Percentiles rank a stretch among this genome's conserved stretches.
Evolutionary conservation across 2,888 invertebrate genomes (phyloP).

Genomic region (Xestia rhomboidea): DNA sequence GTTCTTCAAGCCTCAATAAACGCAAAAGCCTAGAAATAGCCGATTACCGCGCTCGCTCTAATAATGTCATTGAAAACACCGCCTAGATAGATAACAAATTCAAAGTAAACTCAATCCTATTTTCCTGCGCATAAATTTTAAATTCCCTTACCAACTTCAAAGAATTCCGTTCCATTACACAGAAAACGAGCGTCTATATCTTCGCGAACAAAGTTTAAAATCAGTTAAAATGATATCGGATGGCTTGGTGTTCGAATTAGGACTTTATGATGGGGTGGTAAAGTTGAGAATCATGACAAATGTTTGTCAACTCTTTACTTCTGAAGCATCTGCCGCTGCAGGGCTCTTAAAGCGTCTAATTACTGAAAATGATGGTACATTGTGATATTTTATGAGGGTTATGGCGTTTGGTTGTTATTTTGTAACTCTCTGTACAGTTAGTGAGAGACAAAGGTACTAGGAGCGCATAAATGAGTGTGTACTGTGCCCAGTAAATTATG

Average conservation of each 20-base stretch:
- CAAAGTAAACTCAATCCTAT: constrained; percentile 60
- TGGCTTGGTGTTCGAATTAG: constrained; percentile 40
- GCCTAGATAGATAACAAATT: constrained; percentile 47
- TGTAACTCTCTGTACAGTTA: not conserved
- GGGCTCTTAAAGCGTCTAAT: constrained; percentile 72
- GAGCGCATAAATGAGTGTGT: constrained; percentile 3
- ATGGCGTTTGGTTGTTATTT: constrained; percentile 53
- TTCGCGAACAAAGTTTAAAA: constrained; percentile 62
- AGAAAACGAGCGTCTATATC: constrained; percentile 60
- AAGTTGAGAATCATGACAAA: constrained; percentile 43
- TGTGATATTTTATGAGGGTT: constrained; percentile 66
- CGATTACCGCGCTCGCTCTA: constrained; percentile 61
- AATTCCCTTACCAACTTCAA: constrained; percentile 30
- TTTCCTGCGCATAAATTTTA: constrained; percentile 28
- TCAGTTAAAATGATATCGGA: constrained; percentile 55
- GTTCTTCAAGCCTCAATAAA: constrained; percentile 62
- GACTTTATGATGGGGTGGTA: constrained; percentile 48
- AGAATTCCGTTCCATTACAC: constrained; percentile 57
- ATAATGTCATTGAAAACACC: constrained; percentile 67
- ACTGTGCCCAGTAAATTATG: constrained; percentile 2
- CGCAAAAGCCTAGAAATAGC: constrained; percentile 68
- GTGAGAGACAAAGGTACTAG: not conserved
- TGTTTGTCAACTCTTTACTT: constrained; percentile 42
- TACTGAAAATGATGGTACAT: constrained; percentile 73
- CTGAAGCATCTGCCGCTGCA: constrained; percentile 69